Evolutionary conservation across 2,113 vertebrate species (phyloP), one percentile per base, ranked within the genome.

Genomic region (Epinephelus lanceolatus): DNA sequence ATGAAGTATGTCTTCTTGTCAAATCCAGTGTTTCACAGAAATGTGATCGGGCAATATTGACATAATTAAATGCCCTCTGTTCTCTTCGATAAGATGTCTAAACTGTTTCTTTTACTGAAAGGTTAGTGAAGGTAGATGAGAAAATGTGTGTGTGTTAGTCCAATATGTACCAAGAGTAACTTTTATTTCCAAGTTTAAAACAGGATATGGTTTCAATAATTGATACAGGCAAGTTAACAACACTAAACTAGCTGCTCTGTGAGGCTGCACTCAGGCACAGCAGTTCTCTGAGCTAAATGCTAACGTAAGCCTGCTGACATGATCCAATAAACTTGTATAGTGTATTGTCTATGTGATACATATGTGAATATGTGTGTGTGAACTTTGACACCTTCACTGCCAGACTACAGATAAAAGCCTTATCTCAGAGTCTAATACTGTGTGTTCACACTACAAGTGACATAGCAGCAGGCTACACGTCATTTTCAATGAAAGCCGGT

Each of bases 371-470:
- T 56, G 25, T 69, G 23, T 52, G 12, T 62, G 30, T 81, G 55
- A 83, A 27, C 70, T 73, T 88, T 85, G 66, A 84, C 56, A 75
- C 27, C 18, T 51, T 72, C 30, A 62, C 5, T 40, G 53, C 49
- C 63, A 19, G 23, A 55, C 19, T n/a, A 12, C 5, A 67, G 73
- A 87, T 76, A 53, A 68, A 8, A 42, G 40, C 9, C 51, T 78
- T 7, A 37, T 30, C 30, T 30, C 30, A 30, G 30, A 30, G 30
- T 30, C 33, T 37, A 6, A 37, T 37, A 7, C 33, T 37, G 33
- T 37, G 33, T 37, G 33, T 37, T 37, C 33, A 37, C 33, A 7
- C 33, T 37, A 37, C 33, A 37, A 37, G 33, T 5, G 33, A 37
- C 33, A 37, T 7, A 37, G 33, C 33, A 37, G 3, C 33, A 37